Conservation (phyloP, 2,113 vertebrate species). For the Dasypus novemcinctus region DNA sequence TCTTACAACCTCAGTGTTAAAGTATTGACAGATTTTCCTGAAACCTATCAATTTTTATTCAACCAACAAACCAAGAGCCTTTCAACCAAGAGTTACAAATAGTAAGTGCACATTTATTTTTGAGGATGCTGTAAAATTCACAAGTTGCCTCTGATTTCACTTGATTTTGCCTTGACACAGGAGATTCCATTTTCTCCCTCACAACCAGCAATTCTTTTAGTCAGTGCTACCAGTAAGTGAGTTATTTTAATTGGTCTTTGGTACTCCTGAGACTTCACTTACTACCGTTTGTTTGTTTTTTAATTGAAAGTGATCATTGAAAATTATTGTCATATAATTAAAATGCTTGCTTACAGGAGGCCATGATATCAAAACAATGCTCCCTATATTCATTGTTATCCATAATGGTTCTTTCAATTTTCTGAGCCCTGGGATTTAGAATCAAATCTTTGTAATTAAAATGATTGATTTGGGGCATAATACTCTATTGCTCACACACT, state of each 20-base stretch:
- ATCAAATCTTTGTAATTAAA: not conserved
- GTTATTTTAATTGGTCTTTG: not conserved
- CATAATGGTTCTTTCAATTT: not conserved
- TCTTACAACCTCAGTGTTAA: not conserved
- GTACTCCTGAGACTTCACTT: not conserved
- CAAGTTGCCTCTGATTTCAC: not conserved
- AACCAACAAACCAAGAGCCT: no score
- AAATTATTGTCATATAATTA: not conserved
- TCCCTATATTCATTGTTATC: not conserved
- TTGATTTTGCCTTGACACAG: not conserved
- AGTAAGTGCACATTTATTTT: not conserved
- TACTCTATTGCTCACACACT: not conserved
- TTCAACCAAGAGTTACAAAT: not conserved
- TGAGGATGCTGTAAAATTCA: not conserved
- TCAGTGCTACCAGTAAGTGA: not conserved
- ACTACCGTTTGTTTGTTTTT: not conserved
- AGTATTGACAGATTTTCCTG: not conserved
- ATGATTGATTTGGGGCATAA: not conserved
- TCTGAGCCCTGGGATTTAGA: constrained; percentile 17
- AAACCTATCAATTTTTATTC: not conserved
- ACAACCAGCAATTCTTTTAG: not conserved
- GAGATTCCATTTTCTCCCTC: not conserved
- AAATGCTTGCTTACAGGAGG: not conserved
- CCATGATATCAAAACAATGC: not conserved
- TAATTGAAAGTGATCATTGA: not conserved